Evolutionary conservation across 2,888 invertebrate species (phyloP), one percentile per base, ranked within the genome.

Genomic region (Antheraea assamensis): DNA sequence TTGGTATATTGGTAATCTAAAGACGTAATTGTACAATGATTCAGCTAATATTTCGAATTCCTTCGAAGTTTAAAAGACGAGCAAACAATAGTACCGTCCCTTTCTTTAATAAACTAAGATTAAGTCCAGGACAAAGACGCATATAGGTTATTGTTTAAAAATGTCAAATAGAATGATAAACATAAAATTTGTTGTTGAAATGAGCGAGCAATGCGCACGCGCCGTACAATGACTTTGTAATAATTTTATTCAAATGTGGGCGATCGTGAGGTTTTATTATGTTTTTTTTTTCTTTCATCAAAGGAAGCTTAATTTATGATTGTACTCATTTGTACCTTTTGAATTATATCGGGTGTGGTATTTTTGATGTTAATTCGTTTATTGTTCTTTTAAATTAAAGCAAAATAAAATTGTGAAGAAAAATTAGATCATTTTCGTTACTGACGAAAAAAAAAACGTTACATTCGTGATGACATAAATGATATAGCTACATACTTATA

Each of bases 131-230:
- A 89, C 83, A 81, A 88, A 87, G 90, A 87, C 80, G 82, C 78
- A 81, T 79, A 79, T 75, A 82, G 77, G 77, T 88, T 87, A 92
- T 92, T 93, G 92, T 94, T 92, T 90, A 90, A 91, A 91, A 92
- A 92, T 93, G 93, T 92, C 92, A 93, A 93, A 92, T 90, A 90
- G 91, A 92, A 93, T 93, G 93, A 94, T 93, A 92, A 92, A 93
- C 93, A 92, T 88, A 92, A 93, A 92, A 90, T 88, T 87, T 88
- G 86, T 89, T 92, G 92, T 92, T 90, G 90, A 91, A 93, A 92
- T 85, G 85, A 82, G 83, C 81, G 84, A 82, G 81, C 83, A 82
- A 80, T 79, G 86, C 86, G 90, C 89, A 90, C 88, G 90, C 88
- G 87, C 83, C 78, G 82, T 82, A 87, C 88, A 90, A 89, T 89